Evolutionary conservation across 1,140 invertebrate species (phyloP), one percentile per base, ranked within the genome.

Genomic region (Oedothorax gibbosus): DNA sequence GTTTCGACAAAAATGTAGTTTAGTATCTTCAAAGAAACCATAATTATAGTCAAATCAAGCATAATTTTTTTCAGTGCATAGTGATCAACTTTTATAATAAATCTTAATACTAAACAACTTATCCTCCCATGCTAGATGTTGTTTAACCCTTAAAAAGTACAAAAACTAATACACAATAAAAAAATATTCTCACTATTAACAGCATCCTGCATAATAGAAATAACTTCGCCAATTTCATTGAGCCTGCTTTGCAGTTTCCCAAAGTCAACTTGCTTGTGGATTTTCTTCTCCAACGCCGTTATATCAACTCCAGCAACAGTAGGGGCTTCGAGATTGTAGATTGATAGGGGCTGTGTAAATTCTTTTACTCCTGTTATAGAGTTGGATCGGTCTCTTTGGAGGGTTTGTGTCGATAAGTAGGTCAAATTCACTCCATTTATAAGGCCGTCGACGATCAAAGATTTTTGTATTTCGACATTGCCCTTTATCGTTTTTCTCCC

Each of bases 401-500:
- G 71, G 50, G 85, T 77, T 54, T 35, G 15, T 10, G 18, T 50
- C 7, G 60, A 54, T 65, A 86, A 60, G 15, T 53, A 14, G 50
- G 35, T n/a, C 11, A 86, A 49, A 21, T 86, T 20, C 49, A 75
- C 54, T 53, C 60, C 60, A 49, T 86, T 80, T 6, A 86, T 20
- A 9, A 73, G 11, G 9, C 77, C 77, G 53, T 68, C 49, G 18
- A 86, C 5, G 6, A 54, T 64, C 15, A 87, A 35, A 20, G 79
- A 66, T 7, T 69, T 64, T 9, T 21, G n/a, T 54, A 87, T 71
- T 11, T 64, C 71, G 12, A 85, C 66, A 49, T 80, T 0, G 5
- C 71, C 64, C 54, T 20, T 51, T 7, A 87, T 15, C 35, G 56
- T 82, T n/a, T 85, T 87, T 51, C 68, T 50, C 21, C 84, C 84